Evolutionary conservation across 2,888 invertebrate genomes (phyloP).

Genomic region (Macrophya alboannulata): DNA sequence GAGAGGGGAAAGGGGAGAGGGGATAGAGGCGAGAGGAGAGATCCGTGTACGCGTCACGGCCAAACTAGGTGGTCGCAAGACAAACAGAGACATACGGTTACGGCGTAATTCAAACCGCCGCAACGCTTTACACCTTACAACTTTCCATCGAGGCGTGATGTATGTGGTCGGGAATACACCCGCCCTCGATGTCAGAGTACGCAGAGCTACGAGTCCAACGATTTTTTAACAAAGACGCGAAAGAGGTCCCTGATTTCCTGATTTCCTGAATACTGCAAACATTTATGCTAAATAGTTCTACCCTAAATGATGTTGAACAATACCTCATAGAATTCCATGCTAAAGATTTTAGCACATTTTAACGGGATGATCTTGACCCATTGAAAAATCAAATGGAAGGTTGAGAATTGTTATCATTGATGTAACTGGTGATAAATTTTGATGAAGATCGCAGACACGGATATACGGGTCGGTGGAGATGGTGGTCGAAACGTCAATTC

Average conservation of each 20-base stretch:
- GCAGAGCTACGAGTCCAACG: not conserved
- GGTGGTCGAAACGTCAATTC: not conserved
- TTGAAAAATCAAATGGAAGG: not conserved
- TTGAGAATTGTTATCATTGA: not conserved
- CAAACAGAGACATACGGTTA: conserved; percentile 64
- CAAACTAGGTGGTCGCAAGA: conserved; percentile 63
- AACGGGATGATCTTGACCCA: not conserved
- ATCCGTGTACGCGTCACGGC: conserved; percentile 45
- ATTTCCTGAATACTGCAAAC: not conserved
- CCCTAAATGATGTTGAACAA: not conserved
- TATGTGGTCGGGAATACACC: conserved; percentile 1
- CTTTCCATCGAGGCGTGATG: conserved; percentile 27
- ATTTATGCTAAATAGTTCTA: not conserved
- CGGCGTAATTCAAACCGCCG: conserved; percentile 66
- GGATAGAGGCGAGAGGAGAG: not conserved
- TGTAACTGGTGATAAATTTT: not conserved
- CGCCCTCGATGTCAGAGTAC: not conserved
- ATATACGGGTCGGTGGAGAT: not conserved
- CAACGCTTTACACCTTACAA: conserved; percentile 54
- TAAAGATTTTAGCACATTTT: not conserved
- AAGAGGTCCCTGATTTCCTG: not conserved
- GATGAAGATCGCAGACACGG: not conserved
- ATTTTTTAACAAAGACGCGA: not conserved
- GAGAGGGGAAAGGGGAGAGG: not conserved
- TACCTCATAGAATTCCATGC: not conserved